Evolutionary conservation across 2,888 invertebrate species (phyloP).

Genomic region (Smittia aterrima): DNA sequence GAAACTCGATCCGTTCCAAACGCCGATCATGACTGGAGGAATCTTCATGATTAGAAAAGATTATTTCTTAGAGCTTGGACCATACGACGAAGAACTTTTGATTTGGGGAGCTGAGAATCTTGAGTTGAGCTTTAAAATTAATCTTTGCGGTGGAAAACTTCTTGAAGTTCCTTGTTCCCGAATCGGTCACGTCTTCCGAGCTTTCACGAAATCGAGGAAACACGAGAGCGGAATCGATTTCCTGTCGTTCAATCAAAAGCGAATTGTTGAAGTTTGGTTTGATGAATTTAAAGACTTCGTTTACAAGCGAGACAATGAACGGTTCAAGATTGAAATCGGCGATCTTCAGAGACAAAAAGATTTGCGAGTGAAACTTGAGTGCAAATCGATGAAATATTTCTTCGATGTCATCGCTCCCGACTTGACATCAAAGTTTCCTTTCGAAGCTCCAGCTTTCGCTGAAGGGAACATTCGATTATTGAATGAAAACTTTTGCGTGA

Average conservation of each 20-base stretch:
- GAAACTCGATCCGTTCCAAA: constrained; percentile 65
- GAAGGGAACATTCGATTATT: neutral
- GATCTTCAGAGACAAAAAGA: neutral
- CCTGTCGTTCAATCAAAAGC: neutral
- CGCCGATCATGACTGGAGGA: constrained; percentile 93
- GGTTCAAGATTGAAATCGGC: neutral
- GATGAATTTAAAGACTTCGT: constrained; percentile 32
- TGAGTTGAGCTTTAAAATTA: constrained; percentile 75
- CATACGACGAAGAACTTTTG: constrained; percentile 60
- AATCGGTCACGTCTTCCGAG: constrained; percentile 70
- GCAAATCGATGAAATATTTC: constrained; percentile 32
- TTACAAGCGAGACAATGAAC: neutral
- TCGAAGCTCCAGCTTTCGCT: neutral
- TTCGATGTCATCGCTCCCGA: constrained; percentile 22
- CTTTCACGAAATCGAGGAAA: neutral
- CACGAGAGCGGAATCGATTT: constrained; percentile 18
- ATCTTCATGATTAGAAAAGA: constrained; percentile 83
- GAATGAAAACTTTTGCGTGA: neutral
- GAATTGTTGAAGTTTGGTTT: constrained; percentile 35
- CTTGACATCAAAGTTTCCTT: neutral
- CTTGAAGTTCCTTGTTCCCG: constrained; percentile 72
- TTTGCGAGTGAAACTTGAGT: neutral
- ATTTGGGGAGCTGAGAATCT: constrained; percentile 86
- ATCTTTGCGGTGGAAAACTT: constrained; percentile 71
- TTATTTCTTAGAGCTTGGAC: constrained; percentile 83